A percentile compares a stretch with the other conserved stretches of the same genome.
Conservation (phyloP, 2,797 vertebrate species). For the Pampus argenteus region DNA sequence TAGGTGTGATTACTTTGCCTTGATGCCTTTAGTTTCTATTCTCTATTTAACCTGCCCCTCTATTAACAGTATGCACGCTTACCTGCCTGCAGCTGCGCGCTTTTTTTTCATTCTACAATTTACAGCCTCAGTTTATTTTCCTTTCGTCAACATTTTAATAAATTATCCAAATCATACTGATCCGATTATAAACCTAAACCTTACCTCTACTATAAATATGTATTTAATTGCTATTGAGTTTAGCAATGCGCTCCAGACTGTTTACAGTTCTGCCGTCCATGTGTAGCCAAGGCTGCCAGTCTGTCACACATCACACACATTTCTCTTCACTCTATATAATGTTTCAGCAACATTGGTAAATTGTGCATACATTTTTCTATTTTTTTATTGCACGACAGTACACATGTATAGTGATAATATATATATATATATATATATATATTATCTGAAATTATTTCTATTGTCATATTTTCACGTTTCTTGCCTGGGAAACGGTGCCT, state of each 20-base stretch:
- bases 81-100: constrained; percentile 9
- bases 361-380: neutral
- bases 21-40: neutral
- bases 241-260: constrained; percentile 67
- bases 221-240: constrained; percentile 31
- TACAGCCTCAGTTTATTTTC: neutral
- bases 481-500: neutral
- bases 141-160: accelerated
- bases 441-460: neutral
- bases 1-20: constrained; percentile 40
- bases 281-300: constrained; percentile 72
- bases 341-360: constrained; percentile 36
- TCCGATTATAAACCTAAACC: neutral
- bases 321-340: constrained; percentile 19
- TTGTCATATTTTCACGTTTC: neutral
- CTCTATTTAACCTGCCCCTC: neutral
- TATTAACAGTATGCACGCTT: neutral
- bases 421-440: neutral
- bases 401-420: neutral
- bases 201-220: too few relatives aligned
- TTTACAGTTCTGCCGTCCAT: constrained; percentile 75
- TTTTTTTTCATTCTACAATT: constrained; percentile 1
- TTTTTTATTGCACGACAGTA: neutral
- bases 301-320: constrained; percentile 60
- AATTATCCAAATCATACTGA: neutral